Evolutionary conservation across 1,140 invertebrate genomes (phyloP).

Genomic region (Epicauta chinensis): DNA sequence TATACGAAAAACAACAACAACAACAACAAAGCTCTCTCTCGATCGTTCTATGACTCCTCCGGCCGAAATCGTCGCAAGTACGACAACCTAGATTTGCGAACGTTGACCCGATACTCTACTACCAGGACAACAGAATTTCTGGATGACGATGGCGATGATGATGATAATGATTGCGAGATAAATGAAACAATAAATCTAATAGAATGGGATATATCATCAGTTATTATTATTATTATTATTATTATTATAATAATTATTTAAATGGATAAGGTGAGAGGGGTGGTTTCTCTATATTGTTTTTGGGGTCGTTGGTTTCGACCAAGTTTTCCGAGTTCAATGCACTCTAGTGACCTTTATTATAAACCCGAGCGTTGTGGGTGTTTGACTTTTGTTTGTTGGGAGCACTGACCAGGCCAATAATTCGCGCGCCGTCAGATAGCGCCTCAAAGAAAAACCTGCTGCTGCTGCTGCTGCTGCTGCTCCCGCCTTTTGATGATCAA

Average conservation of each 20-base stretch:
- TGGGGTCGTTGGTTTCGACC: neutral
- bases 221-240: too few relatives aligned
- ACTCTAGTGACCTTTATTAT: conserved; percentile 21
- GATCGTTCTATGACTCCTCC: conserved; percentile 11
- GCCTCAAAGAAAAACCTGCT: neutral
- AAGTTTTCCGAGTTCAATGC: conserved; percentile 17
- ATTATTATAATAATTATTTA: too few relatives aligned
- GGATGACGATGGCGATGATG: neutral
- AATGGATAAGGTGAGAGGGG: too few relatives aligned
- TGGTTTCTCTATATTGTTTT: too few relatives aligned
- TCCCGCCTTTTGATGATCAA: neutral
- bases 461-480: neutral
- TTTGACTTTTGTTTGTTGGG: neutral
- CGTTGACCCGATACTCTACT: conserved; percentile 22
- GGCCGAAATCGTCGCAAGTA: conserved; percentile 23
- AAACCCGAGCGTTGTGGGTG: conserved; percentile 13
- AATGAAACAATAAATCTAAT: neutral
- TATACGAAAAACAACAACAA: conserved; percentile 18
- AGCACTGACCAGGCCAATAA: conserved; percentile 19
- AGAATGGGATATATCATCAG: too few relatives aligned
- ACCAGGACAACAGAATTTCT: neutral
- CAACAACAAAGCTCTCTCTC: too few relatives aligned
- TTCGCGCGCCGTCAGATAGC: conserved; percentile 8
- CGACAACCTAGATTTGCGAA: conserved; percentile 33
- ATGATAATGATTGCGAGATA: neutral